These are phyloP conservation scores for Sarcophaga peregrina DNA, from an alignment of 1,140 invertebrate species.

Conservation along the genomic window DNA sequence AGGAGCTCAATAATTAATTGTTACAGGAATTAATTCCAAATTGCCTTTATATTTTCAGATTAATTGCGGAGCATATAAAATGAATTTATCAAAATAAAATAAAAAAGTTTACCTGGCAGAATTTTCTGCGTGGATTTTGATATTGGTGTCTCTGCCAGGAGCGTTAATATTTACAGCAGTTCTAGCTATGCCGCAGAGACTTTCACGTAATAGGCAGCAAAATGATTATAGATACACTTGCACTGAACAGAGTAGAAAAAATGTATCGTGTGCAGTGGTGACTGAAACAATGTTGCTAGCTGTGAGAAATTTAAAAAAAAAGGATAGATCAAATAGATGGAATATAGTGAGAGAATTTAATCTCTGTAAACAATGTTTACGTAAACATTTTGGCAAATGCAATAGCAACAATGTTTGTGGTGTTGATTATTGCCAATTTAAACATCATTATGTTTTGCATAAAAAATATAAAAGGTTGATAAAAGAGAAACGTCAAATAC, in stretches of 20 bases:
- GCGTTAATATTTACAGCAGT: constrained; percentile 8
- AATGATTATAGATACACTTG: neutral
- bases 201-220: neutral
- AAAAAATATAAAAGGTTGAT: constrained; percentile 6
- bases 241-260: neutral
- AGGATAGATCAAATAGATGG: constrained; percentile 10
- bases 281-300: neutral
- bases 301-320: constrained; percentile 4
- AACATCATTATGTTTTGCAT: constrained; percentile 1
- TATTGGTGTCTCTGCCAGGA: constrained; percentile 6
- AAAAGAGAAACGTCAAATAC: neutral
- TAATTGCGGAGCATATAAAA: neutral
- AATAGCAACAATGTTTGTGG: constrained; percentile 18
- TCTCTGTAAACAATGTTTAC: constrained; percentile 23
- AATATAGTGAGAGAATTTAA: constrained; percentile 9
- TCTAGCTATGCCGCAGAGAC: neutral
- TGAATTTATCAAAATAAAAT: constrained; percentile 11
- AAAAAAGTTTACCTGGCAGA: neutral
- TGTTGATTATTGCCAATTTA: neutral
- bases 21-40: neutral
- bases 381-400: neutral
- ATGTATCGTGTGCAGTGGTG: neutral
- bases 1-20: neutral
- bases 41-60: constrained; percentile 2
- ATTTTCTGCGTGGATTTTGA: constrained; percentile 16